phyloP scores from a whole-genome alignment of 2,797 vertebrate species.

The Diplodus sargus region DNA sequence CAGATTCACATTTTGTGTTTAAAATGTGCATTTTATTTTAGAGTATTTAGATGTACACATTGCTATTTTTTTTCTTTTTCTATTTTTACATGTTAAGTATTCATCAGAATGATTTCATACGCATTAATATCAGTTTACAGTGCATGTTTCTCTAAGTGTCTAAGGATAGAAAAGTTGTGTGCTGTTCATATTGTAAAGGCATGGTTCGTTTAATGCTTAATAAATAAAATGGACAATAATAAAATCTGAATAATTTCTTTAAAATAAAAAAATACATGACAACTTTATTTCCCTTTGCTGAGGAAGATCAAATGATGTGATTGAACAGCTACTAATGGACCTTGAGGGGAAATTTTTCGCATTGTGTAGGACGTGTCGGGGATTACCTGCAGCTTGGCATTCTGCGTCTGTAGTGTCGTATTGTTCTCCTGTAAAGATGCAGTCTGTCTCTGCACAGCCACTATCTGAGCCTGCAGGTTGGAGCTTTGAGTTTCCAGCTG shows the following conservation, averaged over 20 bases:
- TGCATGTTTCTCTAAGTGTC: not conserved
- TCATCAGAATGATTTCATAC: not conserved
- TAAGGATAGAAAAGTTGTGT: too few species aligned
- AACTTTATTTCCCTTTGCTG: too few species aligned
- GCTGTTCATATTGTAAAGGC: too few species aligned
- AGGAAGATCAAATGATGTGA: too few species aligned
- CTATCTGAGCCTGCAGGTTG: conserved; percentile 97
- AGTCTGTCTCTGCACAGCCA: conserved; percentile 94
- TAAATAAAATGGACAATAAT: too few species aligned
- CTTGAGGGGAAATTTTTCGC: too few species aligned
- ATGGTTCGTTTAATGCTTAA: too few species aligned
- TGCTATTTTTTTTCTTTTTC: too few species aligned
- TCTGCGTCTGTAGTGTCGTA: conserved; percentile 95
- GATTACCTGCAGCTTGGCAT: conserved; percentile 95
- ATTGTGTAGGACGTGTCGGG: not conserved
- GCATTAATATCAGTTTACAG: not conserved
- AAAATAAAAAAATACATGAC: too few species aligned
- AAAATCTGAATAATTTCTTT: too few species aligned
- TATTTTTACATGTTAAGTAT: not conserved
- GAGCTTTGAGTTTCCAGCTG: conserved; percentile 95
- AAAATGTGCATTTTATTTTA: not conserved
- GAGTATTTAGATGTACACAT: too few species aligned
- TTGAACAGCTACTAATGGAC: too few species aligned
- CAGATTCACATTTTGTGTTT: not conserved
- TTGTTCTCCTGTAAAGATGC: conserved; percentile 96